Evolutionary conservation across 1,140 invertebrate species (phyloP), one percentile per base, ranked within the genome.

Genomic region (Oryzaephilus surinamensis): DNA sequence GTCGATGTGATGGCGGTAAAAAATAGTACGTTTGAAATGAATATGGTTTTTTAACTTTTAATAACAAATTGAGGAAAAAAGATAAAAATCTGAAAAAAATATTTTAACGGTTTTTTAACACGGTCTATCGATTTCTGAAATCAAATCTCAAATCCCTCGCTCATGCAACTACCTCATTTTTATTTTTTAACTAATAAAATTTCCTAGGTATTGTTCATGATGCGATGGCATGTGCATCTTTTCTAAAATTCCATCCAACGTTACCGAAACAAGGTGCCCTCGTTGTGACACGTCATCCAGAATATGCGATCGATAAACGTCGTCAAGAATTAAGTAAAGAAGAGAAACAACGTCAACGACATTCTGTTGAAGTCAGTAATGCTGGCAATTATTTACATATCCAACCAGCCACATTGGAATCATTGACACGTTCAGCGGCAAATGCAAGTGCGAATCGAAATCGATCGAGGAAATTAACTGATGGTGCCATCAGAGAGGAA

Each of bases 161-260:
- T n/a, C n/a, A n/a, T n/a, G n/a, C n/a, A n/a, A n/a, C n/a, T n/a
- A n/a, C n/a, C n/a, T n/a, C n/a, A n/a, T n/a, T n/a, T n/a, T n/a
- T n/a, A n/a, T n/a, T n/a, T n/a, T n/a, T n/a, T n/a, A n/a, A n/a
- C n/a, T n/a, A n/a, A n/a, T n/a, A n/a, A n/a, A n/a, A n/a, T n/a
- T 15, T 43, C 24, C 20, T 43, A 69, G 70, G 89, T 1, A 84
- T 97, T 26, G 89, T 96, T 0, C 90, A 96, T 60, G 94, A 98
- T 62, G 92, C 92, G 4, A 97, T 97, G 82, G 91, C 93, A 0
- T 94, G 90, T 58, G 90, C 93, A 1, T 90, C 92, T 3, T 97
- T 92, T 58, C 67, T 98, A 0, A 95, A 95, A 64, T 97, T 97
- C 59, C 90, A 96, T 62, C 91, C 90, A 4, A 77, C 77, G 12